These are phyloP conservation scores for Acanthosoma haemorrhoidale DNA, from an alignment of 2,888 invertebrate genomes.

Conservation along the genomic window DNA sequence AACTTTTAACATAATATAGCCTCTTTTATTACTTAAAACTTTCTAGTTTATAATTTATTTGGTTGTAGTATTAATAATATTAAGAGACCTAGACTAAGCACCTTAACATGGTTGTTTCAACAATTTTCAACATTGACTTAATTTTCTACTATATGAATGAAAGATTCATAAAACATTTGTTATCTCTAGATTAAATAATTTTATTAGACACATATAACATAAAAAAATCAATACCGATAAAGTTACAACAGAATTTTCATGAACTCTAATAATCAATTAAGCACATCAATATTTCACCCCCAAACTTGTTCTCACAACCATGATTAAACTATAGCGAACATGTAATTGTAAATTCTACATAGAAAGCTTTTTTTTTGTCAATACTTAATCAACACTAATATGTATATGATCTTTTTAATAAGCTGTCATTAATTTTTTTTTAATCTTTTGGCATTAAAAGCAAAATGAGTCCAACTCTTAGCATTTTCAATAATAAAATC, in stretches of 20 bases:
- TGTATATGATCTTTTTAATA: neutral
- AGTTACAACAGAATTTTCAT: too few species aligned
- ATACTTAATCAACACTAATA: neutral
- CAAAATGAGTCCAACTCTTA: neutral
- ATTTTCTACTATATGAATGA: too few species aligned
- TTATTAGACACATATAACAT: too few species aligned
- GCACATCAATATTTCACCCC: too few species aligned
- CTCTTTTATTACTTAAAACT: neutral
- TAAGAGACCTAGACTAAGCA: neutral
- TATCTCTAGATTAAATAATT: too few species aligned
- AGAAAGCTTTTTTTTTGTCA: neutral
- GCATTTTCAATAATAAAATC: neutral
- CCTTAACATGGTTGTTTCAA: neutral
- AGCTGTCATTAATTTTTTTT: too few species aligned
- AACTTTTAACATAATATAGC: neutral
- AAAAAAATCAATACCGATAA: too few species aligned
- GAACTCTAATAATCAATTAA: too few species aligned
- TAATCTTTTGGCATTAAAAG: neutral
- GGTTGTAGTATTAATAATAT: neutral
- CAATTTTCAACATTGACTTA: too few species aligned
- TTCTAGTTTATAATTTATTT: neutral
- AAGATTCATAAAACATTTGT: too few species aligned
- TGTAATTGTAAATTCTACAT: neutral
- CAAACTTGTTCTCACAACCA: neutral
- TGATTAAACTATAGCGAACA: neutral